Percentiles rank a stretch among this genome's conserved stretches.
Conservation (phyloP, 2,888 invertebrate species). For the Steinernema hermaphroditum region DNA sequence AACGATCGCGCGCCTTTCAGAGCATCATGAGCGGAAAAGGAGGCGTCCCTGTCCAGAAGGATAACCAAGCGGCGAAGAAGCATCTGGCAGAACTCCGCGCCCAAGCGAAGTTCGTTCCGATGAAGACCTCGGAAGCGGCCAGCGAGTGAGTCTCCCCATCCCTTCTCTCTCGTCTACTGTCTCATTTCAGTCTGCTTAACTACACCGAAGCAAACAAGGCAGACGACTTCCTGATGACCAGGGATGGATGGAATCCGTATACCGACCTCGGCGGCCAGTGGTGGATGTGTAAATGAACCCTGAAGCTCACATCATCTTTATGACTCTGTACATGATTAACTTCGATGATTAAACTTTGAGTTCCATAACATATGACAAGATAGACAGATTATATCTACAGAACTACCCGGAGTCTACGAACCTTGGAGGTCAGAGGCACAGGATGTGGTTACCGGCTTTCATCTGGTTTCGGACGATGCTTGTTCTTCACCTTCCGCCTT, state of each 20-base stretch:
- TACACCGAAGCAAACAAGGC: background rate
- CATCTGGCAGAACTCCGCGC: background rate
- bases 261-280: background rate
- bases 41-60: background rate
- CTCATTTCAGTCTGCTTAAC: background rate
- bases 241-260: background rate
- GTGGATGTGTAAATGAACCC: slow-evolving; percentile 1
- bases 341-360: too few species aligned
- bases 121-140: background rate
- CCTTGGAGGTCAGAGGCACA: too few species aligned
- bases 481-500: too few species aligned
- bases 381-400: too few species aligned
- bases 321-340: too few species aligned
- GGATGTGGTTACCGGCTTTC: too few species aligned
- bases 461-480: too few species aligned
- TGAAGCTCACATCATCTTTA: background rate
- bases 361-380: too few species aligned
- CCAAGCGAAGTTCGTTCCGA: background rate
- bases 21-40: background rate
- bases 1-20: background rate
- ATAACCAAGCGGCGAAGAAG: background rate
- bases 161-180: background rate
- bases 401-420: too few species aligned
- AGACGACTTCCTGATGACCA: background rate
- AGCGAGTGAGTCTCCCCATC: background rate